phyloP scores from a whole-genome alignment of 2,113 vertebrate genomes.

The Urocynchramus pylzowi region DNA sequence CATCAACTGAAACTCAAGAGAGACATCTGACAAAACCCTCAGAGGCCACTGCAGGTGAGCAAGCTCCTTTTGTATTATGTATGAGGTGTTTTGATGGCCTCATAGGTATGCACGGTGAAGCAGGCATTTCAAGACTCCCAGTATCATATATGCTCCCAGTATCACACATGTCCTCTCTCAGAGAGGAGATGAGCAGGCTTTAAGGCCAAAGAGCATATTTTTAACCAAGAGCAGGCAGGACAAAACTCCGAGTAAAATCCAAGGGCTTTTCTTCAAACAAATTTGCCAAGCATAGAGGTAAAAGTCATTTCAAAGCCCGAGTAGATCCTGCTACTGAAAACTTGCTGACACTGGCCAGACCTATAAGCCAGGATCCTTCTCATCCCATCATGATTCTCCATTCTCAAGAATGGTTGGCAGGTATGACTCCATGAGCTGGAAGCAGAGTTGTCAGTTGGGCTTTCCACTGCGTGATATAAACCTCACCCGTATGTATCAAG shows the following conservation, averaged over 20 bases:
- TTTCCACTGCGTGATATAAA: fast-evolving
- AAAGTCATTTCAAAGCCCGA: background rate
- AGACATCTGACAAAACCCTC: background rate
- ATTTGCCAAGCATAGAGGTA: background rate
- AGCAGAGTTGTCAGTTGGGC: background rate
- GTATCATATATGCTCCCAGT: background rate
- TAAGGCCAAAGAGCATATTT: background rate
- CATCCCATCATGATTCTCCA: background rate
- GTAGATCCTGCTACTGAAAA: background rate
- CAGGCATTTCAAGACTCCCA: background rate
- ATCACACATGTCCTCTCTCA: background rate
- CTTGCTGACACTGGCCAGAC: background rate
- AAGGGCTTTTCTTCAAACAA: background rate
- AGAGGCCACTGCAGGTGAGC: background rate
- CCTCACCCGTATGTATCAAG: background rate
- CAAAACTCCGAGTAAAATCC: background rate
- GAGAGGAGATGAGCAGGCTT: background rate
- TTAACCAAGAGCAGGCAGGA: background rate
- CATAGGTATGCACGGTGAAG: background rate
- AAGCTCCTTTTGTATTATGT: background rate
- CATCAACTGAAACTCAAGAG: background rate
- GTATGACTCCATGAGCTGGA: background rate
- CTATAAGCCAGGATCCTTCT: background rate
- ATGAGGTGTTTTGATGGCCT: background rate
- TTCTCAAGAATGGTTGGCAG: background rate